A percentile compares a stretch with the other conserved stretches of the same genome.
phyloP scores from a whole-genome alignment of 2,888 invertebrate genomes.

The Acrocera orbiculus region DNA sequence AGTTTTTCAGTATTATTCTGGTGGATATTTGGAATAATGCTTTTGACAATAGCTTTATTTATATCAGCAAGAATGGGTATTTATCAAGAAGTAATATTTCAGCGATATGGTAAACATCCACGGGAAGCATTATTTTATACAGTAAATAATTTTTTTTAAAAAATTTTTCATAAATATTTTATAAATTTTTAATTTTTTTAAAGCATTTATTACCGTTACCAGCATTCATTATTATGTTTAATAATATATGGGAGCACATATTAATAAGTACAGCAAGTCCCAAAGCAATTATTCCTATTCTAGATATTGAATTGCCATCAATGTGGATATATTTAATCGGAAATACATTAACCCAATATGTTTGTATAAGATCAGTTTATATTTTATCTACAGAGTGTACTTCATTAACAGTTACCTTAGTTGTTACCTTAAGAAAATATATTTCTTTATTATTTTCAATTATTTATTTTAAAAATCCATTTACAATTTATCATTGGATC shows the following conservation, averaged over 20 bases:
- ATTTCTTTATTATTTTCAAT: constrained; percentile 90
- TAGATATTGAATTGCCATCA: constrained; percentile 48
- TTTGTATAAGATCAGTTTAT: constrained; percentile 92
- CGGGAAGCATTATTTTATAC: constrained; percentile 75
- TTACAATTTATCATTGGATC: constrained; percentile 78
- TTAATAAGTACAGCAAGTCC: constrained; percentile 51
- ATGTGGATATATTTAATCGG: constrained; percentile 60
- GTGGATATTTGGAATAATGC: constrained; percentile 56
- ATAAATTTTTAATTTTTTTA: constrained; percentile 20
- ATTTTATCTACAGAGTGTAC: constrained; percentile 84
- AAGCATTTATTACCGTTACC: constrained; percentile 82
- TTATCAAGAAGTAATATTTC: constrained; percentile 76
- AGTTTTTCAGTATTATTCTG: constrained; percentile 33
- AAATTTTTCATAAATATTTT: neutral
- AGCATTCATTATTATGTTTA: constrained; percentile 61
- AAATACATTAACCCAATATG: constrained; percentile 76
- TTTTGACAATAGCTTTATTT: constrained; percentile 75
- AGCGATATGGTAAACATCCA: constrained; percentile 77
- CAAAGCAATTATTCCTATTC: constrained; percentile 34
- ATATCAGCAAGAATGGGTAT: constrained; percentile 91
- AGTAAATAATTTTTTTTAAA: constrained; percentile 28
- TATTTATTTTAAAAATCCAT: constrained; percentile 79
- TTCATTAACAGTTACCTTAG: constrained; percentile 85
- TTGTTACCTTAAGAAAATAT: constrained; percentile 91
- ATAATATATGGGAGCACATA: constrained; percentile 62